phyloP scores from a whole-genome alignment of 2,113 vertebrate species.

The Anoura caudifer region DNA sequence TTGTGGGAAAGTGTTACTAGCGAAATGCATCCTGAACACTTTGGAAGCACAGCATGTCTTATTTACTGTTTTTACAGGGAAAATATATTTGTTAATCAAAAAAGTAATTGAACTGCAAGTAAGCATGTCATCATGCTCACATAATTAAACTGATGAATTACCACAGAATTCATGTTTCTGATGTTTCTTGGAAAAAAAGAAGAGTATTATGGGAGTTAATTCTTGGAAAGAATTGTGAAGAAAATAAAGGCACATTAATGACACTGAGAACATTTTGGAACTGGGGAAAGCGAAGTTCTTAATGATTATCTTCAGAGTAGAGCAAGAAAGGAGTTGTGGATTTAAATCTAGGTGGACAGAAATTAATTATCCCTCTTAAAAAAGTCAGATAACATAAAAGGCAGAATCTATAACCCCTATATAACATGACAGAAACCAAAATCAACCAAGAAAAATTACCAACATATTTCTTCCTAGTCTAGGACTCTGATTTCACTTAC shows the following conservation, averaged over 20 bases:
- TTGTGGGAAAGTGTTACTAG: neutral
- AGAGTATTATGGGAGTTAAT: neutral
- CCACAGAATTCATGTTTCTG: conserved; percentile 3
- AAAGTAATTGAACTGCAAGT: conserved; percentile 40
- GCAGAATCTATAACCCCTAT: neutral
- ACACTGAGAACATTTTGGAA: neutral
- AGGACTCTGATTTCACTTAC: conserved; percentile 40
- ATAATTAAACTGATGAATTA: conserved; percentile 41
- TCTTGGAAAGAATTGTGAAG: conserved; percentile 30
- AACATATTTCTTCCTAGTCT: conserved; percentile 43
- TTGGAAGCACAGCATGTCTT: neutral
- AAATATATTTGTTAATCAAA: conserved; percentile 52
- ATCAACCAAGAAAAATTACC: conserved; percentile 56
- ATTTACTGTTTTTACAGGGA: neutral
- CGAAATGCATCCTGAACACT: neutral
- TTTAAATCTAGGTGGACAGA: conserved; percentile 7
- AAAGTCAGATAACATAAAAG: conserved; percentile 40
- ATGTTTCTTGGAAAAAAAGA: neutral
- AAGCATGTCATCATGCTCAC: neutral
- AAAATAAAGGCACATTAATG: neutral
- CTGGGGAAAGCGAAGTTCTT: neutral
- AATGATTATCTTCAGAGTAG: neutral
- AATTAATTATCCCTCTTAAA: conserved; percentile 31
- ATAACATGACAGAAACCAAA: conserved; percentile 41
- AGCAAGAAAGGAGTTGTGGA: neutral